Percentiles rank a stretch among this genome's conserved stretches.
phyloP scores from a whole-genome alignment of 2,888 invertebrate genomes.

The Halictus quadricinctus region DNA sequence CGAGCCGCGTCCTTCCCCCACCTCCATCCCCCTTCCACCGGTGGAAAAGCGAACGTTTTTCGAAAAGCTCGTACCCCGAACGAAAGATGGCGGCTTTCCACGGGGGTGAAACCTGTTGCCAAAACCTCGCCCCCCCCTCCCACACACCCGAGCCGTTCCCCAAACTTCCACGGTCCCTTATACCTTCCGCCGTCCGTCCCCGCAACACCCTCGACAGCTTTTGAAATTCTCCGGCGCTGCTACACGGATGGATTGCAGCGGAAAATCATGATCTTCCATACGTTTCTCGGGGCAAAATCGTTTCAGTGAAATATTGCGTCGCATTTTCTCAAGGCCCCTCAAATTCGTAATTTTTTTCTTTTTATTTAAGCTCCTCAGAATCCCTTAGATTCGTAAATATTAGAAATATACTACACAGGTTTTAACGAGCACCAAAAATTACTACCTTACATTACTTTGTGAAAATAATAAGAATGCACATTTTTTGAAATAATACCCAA shows the following conservation, averaged over 20 bases:
- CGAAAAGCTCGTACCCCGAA: conserved; percentile 73
- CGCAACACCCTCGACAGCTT: conserved; percentile 32
- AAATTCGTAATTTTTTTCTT: conserved; percentile 36
- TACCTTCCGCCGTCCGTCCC: conserved; percentile 19
- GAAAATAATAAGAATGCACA: neutral
- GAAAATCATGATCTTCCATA: conserved; percentile 44
- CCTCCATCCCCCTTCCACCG: neutral
- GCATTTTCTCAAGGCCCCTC: neutral
- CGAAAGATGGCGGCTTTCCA: conserved; percentile 64
- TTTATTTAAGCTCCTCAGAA: too few relatives aligned
- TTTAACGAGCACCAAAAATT: neutral
- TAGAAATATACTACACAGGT: neutral
- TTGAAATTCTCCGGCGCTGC: conserved; percentile 57
- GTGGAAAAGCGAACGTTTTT: conserved; percentile 75
- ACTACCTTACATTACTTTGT: neutral
- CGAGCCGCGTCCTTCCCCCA: neutral
- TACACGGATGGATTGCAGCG: conserved; percentile 37
- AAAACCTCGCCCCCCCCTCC: conserved; percentile 68
- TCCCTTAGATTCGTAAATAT: conserved; percentile 49
- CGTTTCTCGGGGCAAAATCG: conserved; percentile 69
- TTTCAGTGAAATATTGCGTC: conserved; percentile 59
- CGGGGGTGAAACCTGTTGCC: conserved; percentile 80
- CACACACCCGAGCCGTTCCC: conserved; percentile 45
- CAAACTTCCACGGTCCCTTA: conserved; percentile 48
- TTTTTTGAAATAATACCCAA: too few relatives aligned